These are phyloP conservation scores for Pherbina coryleti DNA, from an alignment of 2,888 invertebrate species.

Conservation along the genomic window DNA sequence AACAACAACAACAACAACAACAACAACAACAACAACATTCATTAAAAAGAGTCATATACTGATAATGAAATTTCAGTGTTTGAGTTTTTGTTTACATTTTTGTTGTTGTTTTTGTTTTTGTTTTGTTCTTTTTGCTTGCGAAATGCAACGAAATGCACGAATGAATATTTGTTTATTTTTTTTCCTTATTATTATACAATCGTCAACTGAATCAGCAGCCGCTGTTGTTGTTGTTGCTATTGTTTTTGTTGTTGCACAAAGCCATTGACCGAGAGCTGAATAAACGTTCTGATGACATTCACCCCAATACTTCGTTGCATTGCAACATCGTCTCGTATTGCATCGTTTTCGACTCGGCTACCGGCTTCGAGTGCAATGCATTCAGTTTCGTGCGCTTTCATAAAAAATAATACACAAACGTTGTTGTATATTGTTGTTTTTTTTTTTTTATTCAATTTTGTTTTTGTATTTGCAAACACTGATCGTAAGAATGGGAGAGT, in stretches of 20 bases:
- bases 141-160: slow-evolving; percentile 18
- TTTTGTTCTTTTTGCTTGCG: background rate
- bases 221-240: slow-evolving; percentile 5
- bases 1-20: background rate
- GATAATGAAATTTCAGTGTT: slow-evolving; percentile 28
- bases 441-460: background rate
- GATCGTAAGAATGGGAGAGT: background rate
- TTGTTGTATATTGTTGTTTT: background rate
- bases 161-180: slow-evolving; percentile 23
- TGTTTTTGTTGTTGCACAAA: slow-evolving; percentile 15
- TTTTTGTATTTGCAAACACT: background rate
- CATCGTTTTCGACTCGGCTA: slow-evolving; percentile 3
- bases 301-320: slow-evolving; percentile 59
- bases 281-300: slow-evolving; percentile 65
- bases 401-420: background rate
- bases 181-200: slow-evolving; percentile 36
- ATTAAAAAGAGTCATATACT: background rate
- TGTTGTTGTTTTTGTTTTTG: background rate
- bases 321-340: slow-evolving; percentile 31
- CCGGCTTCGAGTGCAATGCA: background rate
- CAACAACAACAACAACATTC: background rate
- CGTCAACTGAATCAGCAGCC: slow-evolving; percentile 28
- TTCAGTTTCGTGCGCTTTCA: background rate
- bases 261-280: slow-evolving; percentile 39
- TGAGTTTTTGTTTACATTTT: slow-evolving; percentile 13